Evolutionary conservation across 2,797 vertebrate genomes (phyloP).

Genomic region (Crocidura indochinensis): DNA sequence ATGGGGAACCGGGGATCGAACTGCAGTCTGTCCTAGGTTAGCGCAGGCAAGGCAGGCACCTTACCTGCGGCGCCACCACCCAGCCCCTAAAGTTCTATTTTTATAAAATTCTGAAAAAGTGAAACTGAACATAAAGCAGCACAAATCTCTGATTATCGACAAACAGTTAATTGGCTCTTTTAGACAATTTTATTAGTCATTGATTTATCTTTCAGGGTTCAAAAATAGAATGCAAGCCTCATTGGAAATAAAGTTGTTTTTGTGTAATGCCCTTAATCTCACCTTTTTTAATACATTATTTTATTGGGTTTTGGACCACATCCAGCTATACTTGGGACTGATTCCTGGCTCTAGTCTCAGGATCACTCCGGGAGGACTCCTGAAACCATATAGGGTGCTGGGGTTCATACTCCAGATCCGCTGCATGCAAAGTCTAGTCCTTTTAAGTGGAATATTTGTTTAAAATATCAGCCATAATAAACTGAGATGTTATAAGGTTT

Average conservation of each 20-base stretch:
- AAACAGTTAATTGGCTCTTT: constrained; percentile 20
- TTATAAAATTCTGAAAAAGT: constrained; percentile 23
- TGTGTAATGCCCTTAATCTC: neutral
- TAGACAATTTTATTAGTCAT: neutral
- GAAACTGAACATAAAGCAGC: neutral
- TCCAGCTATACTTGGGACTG: too few species aligned
- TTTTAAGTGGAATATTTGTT: constrained; percentile 17
- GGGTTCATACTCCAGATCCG: too few species aligned
- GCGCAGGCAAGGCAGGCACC: too few species aligned
- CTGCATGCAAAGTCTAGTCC: too few species aligned
- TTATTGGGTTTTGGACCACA: too few species aligned
- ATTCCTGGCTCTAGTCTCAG: too few species aligned
- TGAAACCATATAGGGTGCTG: too few species aligned
- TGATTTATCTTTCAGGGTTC: constrained; percentile 30
- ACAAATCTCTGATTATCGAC: neutral
- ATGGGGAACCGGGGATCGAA: too few species aligned
- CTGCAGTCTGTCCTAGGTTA: too few species aligned
- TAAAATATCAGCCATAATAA: constrained; percentile 2
- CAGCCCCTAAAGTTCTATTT: constrained; percentile 3
- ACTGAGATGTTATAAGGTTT: neutral
- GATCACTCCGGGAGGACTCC: too few species aligned
- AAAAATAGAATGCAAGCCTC: constrained; percentile 1
- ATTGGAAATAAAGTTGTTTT: constrained; percentile 47
- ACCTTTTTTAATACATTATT: too few species aligned
- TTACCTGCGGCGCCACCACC: too few species aligned